These are phyloP conservation scores for Phrynosoma platyrhinos DNA, from an alignment of 2,113 vertebrate genomes.

Conservation along the genomic window DNA sequence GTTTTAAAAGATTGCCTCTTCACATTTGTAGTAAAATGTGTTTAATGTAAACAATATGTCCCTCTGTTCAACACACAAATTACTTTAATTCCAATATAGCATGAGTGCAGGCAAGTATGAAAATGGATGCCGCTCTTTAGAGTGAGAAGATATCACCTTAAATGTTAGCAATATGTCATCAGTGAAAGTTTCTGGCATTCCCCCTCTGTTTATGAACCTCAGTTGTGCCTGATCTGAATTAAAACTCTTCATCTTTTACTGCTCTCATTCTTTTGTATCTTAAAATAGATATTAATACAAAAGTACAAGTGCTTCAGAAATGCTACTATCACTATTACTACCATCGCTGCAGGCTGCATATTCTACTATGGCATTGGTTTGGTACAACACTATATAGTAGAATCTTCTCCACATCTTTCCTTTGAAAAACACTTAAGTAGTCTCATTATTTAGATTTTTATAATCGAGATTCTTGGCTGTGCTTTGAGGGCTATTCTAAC, in stretches of 20 bases:
- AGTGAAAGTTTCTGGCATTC: not conserved
- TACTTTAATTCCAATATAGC: conserved; percentile 28
- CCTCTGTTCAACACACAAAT: conserved; percentile 6
- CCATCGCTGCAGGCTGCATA: too few relatives aligned
- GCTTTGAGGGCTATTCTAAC: not conserved
- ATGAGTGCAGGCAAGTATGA: not conserved
- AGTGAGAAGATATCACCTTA: not conserved
- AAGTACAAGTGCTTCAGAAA: not conserved
- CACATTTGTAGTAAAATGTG: conserved; percentile 46
- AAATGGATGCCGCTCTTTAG: not conserved
- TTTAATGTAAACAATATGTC: conserved; percentile 35
- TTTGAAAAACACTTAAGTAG: not conserved
- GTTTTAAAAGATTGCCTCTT: conserved; percentile 39
- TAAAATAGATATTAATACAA: not conserved
- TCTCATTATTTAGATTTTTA: not conserved
- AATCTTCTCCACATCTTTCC: not conserved
- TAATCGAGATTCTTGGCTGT: not conserved
- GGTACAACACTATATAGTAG: not conserved
- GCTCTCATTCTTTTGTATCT: not conserved
- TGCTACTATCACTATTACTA: not conserved
- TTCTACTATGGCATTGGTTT: not conserved
- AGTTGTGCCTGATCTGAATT: not conserved
- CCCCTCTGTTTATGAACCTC: not conserved
- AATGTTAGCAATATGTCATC: not conserved
- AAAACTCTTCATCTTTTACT: not conserved